These are phyloP conservation scores for Cerceris ruficornis DNA, from an alignment of 2,888 invertebrate genomes.

Conservation along the genomic window DNA sequence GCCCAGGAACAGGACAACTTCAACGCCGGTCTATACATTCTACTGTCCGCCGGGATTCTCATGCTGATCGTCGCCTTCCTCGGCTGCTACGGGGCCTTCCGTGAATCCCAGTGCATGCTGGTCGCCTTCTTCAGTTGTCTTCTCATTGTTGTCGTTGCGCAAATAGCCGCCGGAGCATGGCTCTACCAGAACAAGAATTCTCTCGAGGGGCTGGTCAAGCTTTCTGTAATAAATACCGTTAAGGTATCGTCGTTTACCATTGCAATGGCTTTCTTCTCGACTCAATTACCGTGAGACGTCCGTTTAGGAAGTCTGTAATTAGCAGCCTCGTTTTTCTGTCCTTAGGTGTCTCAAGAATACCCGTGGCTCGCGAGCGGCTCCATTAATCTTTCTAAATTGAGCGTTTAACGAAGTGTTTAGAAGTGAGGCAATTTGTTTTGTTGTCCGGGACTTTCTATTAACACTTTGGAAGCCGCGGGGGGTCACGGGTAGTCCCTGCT, in stretches of 20 bases:
- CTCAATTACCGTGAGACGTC: slow-evolving; percentile 2
- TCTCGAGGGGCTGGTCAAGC: slow-evolving; percentile 86
- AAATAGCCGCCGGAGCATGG: slow-evolving; percentile 91
- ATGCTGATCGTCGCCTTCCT: slow-evolving; percentile 90
- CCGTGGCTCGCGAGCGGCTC: slow-evolving; percentile 21
- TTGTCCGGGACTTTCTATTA: neutral
- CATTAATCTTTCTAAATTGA: slow-evolving; percentile 38
- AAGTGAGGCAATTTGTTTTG: neutral
- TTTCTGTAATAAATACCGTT: slow-evolving; percentile 75
- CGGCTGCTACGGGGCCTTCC: slow-evolving; percentile 92
- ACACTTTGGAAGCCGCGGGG: neutral
- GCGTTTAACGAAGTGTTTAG: neutral
- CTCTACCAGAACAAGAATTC: slow-evolving; percentile 88
- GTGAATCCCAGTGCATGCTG: slow-evolving; percentile 90
- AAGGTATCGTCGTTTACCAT: slow-evolving; percentile 68
- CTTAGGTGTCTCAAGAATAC: neutral
- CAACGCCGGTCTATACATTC: slow-evolving; percentile 88
- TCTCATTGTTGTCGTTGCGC: slow-evolving; percentile 89
- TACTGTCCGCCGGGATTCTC: slow-evolving; percentile 88
- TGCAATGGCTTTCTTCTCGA: neutral
- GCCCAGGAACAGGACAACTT: slow-evolving; percentile 86
- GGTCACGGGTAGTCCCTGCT: too few species aligned
- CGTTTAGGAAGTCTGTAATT: slow-evolving; percentile 32
- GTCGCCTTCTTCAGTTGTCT: slow-evolving; percentile 91
- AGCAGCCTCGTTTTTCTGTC: slow-evolving; percentile 22